Percentiles rank a stretch among this genome's conserved stretches.
phyloP scores from a whole-genome alignment of 2,113 vertebrate species.

The Circaetus gallicus region DNA sequence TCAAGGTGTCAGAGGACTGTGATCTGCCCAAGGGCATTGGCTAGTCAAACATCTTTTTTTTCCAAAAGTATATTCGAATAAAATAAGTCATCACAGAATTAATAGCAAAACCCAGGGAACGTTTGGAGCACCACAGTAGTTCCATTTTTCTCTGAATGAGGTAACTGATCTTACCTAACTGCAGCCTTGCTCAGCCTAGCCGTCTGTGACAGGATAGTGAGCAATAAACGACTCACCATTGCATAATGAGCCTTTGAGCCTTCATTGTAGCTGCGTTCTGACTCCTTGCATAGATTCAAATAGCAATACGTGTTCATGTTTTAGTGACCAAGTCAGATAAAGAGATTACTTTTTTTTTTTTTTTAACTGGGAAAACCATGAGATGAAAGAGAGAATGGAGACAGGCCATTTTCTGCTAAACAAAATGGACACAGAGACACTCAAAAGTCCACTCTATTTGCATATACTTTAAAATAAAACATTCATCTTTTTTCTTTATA shows the following conservation, averaged over 20 bases:
- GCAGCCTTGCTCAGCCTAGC: neutral
- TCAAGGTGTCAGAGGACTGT: neutral
- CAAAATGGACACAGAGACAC: neutral
- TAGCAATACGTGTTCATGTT: neutral
- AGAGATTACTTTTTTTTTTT: neutral
- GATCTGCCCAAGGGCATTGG: neutral
- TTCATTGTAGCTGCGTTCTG: neutral
- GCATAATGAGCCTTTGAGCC: neutral
- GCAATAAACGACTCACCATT: neutral
- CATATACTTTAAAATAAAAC: neutral
- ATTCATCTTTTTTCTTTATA: neutral
- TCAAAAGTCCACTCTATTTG: neutral
- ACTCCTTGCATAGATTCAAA: neutral
- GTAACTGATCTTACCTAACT: neutral
- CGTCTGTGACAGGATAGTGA: neutral
- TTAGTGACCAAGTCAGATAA: neutral
- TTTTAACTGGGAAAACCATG: neutral
- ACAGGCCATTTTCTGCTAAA: neutral
- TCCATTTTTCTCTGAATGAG: constrained; percentile 16
- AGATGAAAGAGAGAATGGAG: neutral
- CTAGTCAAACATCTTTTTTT: neutral
- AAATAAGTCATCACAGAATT: neutral
- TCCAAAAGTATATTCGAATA: neutral
- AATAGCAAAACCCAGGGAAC: neutral
- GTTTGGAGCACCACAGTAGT: neutral